Base-by-base conservation (phyloP, 2,113 vertebrate genomes). In the Psittacula cyanocephala region DNA sequence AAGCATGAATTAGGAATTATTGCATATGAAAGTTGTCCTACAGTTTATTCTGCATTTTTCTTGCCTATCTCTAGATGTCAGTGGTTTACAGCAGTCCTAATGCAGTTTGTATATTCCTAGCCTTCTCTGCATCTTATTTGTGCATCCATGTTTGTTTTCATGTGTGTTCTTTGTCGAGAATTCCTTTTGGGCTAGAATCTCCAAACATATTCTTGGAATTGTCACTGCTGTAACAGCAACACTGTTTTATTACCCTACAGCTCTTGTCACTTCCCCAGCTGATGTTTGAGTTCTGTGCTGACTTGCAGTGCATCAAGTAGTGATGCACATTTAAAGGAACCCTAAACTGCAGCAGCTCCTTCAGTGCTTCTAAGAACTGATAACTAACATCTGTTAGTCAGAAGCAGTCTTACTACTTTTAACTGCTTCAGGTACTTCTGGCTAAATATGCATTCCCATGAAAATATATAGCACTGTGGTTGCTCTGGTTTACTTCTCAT, bases 41-140 rank as follows among this genome's bases (percentile, higher is more conserved):
- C 29, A 57, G 49, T 57, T 87, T 85, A 70, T 81, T 93, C 93
- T 97, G 94, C 93, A 92, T 94, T 96, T 96, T 96, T 94, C 95
- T 85, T 91, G 79, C 70, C 86, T 72, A 94, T 92, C 91, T 84
- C 81, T 97, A 95, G 93, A 91, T 96, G 96, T 97, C 96, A 96
- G 95, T 96, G 94, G 89, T 94, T 96, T 96, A 93, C 96, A 97
- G 86, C 91, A 87, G 78, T 96, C 81, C 53, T 81, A 22, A 76
- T 77, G 39, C 24, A 93, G n/a, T 43, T 89, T 76, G 50, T 91
- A 25, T 84, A 72, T 84, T 35, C 17, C 18, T 88, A 3, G 78
- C 46, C 41, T 75, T 62, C 29, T 74, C 65, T 93, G 60, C 47
- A 55, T 93, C 68, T 71, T 62, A 43, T 64, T 50, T 94, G 65